These are phyloP conservation scores for Grammomys surdaster DNA, from an alignment of 2,113 vertebrate species.

Conservation along the genomic window DNA sequence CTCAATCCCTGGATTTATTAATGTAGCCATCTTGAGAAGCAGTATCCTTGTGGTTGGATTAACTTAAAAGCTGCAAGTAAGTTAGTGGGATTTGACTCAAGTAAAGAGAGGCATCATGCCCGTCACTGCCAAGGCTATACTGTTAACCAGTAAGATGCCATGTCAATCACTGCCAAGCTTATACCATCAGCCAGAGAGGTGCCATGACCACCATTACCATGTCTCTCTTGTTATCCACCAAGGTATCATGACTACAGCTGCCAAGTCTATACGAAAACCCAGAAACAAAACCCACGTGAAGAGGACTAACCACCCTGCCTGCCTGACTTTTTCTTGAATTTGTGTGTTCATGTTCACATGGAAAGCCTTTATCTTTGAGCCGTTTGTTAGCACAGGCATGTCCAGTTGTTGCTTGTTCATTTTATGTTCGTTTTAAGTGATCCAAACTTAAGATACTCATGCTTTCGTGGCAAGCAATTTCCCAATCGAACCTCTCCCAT, in stretches of 20 bases:
- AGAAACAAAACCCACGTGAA: neutral
- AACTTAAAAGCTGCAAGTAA: neutral
- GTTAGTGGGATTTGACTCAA: neutral
- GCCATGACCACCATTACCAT: too few relatives aligned
- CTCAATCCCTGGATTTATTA: neutral
- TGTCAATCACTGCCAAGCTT: neutral
- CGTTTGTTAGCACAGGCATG: neutral
- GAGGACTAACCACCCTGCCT: too few relatives aligned
- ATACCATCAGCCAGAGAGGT: neutral
- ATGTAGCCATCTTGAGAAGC: neutral
- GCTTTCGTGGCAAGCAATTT: neutral
- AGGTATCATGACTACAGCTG: neutral
- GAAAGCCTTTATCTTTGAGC: neutral
- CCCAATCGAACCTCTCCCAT: too few relatives aligned
- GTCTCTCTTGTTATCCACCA: neutral
- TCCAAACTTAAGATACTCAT: neutral
- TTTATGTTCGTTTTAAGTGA: neutral
- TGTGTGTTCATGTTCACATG: neutral
- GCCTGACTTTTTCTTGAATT: neutral
- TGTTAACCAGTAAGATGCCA: fast-evolving
- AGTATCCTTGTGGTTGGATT: neutral
- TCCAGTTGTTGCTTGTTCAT: neutral
- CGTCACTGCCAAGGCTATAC: neutral
- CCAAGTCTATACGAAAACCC: neutral
- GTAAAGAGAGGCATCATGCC: neutral